Evolutionary conservation across 2,888 invertebrate species (phyloP).

Genomic region (Chydorus sphaericus): DNA sequence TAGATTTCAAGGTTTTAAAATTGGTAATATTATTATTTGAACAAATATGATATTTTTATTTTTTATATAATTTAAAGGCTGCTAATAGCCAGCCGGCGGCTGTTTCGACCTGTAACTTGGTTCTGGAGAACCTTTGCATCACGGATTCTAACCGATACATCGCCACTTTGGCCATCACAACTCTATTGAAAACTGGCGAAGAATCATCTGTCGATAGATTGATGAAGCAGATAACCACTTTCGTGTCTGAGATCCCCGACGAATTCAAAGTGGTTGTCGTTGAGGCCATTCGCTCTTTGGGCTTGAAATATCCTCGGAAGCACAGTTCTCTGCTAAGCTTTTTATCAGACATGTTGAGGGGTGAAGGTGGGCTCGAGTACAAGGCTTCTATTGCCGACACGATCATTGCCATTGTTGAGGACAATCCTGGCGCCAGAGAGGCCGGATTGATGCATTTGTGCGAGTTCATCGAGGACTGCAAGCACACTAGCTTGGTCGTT

Average conservation of each 20-base stretch:
- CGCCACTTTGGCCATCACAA: constrained; percentile 96
- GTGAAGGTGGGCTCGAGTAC: constrained; percentile 92
- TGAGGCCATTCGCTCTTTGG: constrained; percentile 49
- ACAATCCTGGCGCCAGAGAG: constrained; percentile 95
- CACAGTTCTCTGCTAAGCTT: constrained; percentile 92
- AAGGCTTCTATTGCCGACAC: constrained; percentile 98
- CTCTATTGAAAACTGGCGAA: constrained; percentile 91
- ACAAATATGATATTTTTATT: background rate
- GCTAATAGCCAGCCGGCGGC: constrained; percentile 93
- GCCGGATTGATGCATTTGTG: constrained; percentile 88
- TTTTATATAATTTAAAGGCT: constrained; percentile 34
- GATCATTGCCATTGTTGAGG: constrained; percentile 92
- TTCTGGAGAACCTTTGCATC: constrained; percentile 89
- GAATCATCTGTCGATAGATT: constrained; percentile 94
- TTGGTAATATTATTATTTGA: background rate
- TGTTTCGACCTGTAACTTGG: constrained; percentile 93
- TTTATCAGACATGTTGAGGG: constrained; percentile 88
- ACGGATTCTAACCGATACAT: constrained; percentile 95
- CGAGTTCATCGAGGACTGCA: constrained; percentile 99
- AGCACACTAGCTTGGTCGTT: constrained; percentile 90
- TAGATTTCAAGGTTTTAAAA: background rate
- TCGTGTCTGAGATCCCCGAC: constrained; percentile 97
- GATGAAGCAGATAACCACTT: constrained; percentile 99
- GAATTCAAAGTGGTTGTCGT: constrained; percentile 63
- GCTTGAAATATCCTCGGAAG: constrained; percentile 92